Conservation (phyloP, 2,113 vertebrate species). For the Stigmatopora argus region DNA sequence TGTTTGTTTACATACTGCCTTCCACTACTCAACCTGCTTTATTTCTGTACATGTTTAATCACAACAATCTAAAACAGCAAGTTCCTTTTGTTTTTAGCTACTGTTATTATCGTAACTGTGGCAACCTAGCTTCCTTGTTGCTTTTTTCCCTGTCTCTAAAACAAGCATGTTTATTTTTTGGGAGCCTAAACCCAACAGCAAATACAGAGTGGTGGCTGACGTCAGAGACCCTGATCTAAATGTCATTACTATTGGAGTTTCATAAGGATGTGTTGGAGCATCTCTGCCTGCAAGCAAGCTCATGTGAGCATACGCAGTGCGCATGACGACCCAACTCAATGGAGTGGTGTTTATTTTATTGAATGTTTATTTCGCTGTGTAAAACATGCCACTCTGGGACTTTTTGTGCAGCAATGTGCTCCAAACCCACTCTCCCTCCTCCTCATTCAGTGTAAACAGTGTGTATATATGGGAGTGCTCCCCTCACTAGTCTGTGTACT, state of each 20-base stretch:
- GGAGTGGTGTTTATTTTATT: conserved; percentile 62
- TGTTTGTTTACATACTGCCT: background rate
- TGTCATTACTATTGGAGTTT: background rate
- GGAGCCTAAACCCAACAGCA: background rate
- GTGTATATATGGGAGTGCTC: conserved; percentile 61
- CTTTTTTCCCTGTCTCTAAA: background rate
- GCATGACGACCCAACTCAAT: conserved; percentile 35
- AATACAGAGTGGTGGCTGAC: background rate
- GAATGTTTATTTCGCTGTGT: conserved; percentile 65
- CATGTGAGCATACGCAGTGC: conserved; percentile 12
- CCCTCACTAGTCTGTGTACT: conserved; percentile 70
- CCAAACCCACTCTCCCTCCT: conserved; percentile 11
- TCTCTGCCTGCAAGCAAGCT: conserved; percentile 27
- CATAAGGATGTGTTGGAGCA: background rate
- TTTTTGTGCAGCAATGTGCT: conserved; percentile 36
- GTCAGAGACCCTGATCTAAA: conserved; percentile 3
- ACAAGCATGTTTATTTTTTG: background rate
- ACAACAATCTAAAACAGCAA: background rate
- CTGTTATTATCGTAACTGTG: conserved; percentile 4
- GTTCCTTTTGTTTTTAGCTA: background rate
- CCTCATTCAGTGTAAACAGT: conserved; percentile 62
- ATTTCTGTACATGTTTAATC: background rate
- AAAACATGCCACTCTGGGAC: conserved; percentile 64
- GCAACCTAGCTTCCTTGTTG: background rate
- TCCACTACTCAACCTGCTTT: background rate